A percentile compares a stretch with the other conserved stretches of the same genome.
These are phyloP conservation scores for Dinocampus coccinellae DNA, from an alignment of 2,888 invertebrate species.

Conservation along the genomic window DNA sequence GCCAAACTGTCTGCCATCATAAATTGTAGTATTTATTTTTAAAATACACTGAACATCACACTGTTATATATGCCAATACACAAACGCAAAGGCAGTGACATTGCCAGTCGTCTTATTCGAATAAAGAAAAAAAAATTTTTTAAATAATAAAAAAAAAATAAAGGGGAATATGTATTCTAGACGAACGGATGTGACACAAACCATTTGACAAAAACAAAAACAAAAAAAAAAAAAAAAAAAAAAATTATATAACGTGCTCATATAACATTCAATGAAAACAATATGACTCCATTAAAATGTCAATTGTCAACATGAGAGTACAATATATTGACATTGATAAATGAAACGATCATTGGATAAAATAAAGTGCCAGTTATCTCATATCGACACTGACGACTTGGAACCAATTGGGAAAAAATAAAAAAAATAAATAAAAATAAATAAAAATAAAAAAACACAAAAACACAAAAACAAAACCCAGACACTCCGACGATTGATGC, in stretches of 20 bases:
- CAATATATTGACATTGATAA: conserved; percentile 34
- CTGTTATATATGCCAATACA: background rate
- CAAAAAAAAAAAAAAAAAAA: conserved; percentile 5
- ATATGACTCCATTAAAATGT: conserved; percentile 35
- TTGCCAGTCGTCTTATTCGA: conserved; percentile 43
- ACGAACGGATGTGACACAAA: background rate
- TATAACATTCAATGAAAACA: conserved; percentile 31
- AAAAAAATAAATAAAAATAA: background rate
- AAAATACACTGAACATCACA: background rate
- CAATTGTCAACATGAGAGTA: conserved; percentile 33
- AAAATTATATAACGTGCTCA: conserved; percentile 33
- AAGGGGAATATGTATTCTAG: background rate
- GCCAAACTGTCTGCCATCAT: conserved; percentile 47
- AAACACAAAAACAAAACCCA: no score
- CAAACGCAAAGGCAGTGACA: background rate
- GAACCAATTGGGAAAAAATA: conserved; percentile 17
- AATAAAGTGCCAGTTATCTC: background rate
- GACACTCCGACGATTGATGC: conserved; percentile 9
- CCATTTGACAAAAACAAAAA: conserved; percentile 8
- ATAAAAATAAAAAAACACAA: no score
- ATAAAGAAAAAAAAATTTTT: conserved; percentile 22
- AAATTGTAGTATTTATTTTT: conserved; percentile 23
- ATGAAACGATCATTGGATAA: conserved; percentile 20
- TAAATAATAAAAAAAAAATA: conserved; percentile 23
- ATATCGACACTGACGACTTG: background rate